Evolutionary conservation across 2,888 invertebrate species (phyloP), one percentile per base, ranked within the genome.

Genomic region (Catocala sponsa): DNA sequence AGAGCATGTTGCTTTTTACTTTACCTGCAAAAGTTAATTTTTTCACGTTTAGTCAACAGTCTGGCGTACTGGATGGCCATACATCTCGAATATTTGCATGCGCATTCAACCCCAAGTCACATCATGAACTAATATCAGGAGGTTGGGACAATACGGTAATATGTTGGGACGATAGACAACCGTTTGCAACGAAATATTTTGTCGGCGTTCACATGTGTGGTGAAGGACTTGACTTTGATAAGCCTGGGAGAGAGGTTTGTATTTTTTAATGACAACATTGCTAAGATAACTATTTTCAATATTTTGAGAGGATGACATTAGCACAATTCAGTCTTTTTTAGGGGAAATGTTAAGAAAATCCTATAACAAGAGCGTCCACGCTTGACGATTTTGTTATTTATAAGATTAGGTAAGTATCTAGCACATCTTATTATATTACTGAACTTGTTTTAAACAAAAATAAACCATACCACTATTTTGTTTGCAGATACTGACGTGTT

Each of bases 91-190:
- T 97, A 71, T 96, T 96, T 74, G 94, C 96, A 2, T 96, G 96
- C 15, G 94, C 95, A 48, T 97, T 96, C 80, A 95, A 97, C 80
- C 96, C 97, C 0, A 93, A 92, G 76, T 95, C 96, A 10, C 93
- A 95, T 58, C 95, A 96, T 80, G 97, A 97, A 85, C 83, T 97
- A 63, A 90, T 96, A 68, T 96, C 96, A 0, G 96, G 96, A 0
- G 96, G 97, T 7, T 96, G 96, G 96, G 96, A 97, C 74, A 91
- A 96, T 77, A 92, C 94, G 0, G 93, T 97, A 1, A 95, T 96
- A 76, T 96, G 96, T 79, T 97, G 96, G 96, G 97, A 97, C 81
- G 94, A 95, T 52, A 90, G 97, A 61, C 95, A 96, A 76, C 96
- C 96, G 0, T 95, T 94, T 72, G 95, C 96, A 0, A 90, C 95